Evolutionary conservation across 2,113 vertebrate species (phyloP), one percentile per base, ranked within the genome.

Genomic region (Zapus hudsonius): DNA sequence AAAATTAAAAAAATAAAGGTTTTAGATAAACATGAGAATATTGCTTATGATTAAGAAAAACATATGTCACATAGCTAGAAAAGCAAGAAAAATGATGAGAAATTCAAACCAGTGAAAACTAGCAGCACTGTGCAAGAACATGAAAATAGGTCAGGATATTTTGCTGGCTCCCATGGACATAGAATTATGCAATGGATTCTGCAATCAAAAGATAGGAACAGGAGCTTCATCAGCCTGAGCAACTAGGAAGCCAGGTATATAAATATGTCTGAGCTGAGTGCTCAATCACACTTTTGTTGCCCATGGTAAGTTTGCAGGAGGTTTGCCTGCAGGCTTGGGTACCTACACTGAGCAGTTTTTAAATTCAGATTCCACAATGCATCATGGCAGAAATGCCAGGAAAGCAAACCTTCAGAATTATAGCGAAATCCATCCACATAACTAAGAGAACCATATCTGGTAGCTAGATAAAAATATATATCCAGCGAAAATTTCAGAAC

Each of bases 381-480:
- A 95, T 27, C 7, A 11, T 4, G 20, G 29, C 44, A 47, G 25
- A 19, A 59, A 3, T 20, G 22, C 4, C 61, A 52, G 4, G 4
- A 12, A 92, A 90, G 27, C 52, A 95, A 59, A 66, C 36, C 42
- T 83, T 38, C 38, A 10, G 84, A 86, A 81, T 72, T 11, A 94
- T 92, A 73, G 75, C 19, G 75, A 11, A 27, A 33, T 33, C 15
- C 36, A 38, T 40, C 55, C 70, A 44, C 20, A 57, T 59, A 76
- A 63, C 20, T 19, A 5, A n/a, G 81, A 76, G 13, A 11, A 4
- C 9, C 78, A 3, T 59, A 11, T 40, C 66, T 55, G 47, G 72
- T 16, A 40, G 59, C 11, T 85, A 25, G 42, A 52, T 55, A 86
- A 64, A 90, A 92, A 88, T 82, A 91, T 86, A 90, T 70, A 90